A percentile compares a stretch with the other conserved stretches of the same genome.
These are phyloP conservation scores for Taenaris catops DNA, from an alignment of 2,888 invertebrate genomes.

Conservation along the genomic window DNA sequence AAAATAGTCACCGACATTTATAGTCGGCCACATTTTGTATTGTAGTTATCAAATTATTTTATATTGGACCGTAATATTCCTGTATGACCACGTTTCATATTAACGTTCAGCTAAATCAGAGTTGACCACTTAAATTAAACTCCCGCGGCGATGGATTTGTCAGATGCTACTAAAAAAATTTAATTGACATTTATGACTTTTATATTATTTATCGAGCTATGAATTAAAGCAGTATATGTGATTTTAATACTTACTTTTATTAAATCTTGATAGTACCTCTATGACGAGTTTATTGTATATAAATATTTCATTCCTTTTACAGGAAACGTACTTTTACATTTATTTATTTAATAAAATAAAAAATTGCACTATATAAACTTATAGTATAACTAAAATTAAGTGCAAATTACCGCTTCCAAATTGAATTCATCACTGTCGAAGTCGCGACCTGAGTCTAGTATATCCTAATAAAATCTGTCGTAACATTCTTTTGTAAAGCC, in stretches of 20 bases:
- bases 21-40: too few relatives aligned
- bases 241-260: constrained; percentile 3
- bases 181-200: constrained; percentile 20
- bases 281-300: too few relatives aligned
- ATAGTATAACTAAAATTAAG: too few relatives aligned
- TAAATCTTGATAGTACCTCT: not conserved
- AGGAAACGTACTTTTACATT: too few relatives aligned
- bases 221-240: constrained; percentile 8
- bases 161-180: constrained; percentile 13
- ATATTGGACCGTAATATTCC: constrained; percentile 14
- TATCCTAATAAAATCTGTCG: too few relatives aligned
- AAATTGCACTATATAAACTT: too few relatives aligned
- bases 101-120: constrained; percentile 11
- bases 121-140: constrained; percentile 12
- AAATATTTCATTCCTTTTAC: not conserved
- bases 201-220: constrained; percentile 10
- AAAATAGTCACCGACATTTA: too few relatives aligned
- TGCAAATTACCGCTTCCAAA: too few relatives aligned
- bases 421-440: too few relatives aligned
- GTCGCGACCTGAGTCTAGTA: too few relatives aligned
- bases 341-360: too few relatives aligned
- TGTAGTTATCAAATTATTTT: constrained; percentile 7
- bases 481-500: too few relatives aligned
- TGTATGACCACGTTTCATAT: constrained; percentile 16
- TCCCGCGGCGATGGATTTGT: constrained; percentile 18